Evolutionary conservation across 35 echinoderm and acorn worm genomes (phyloP).

Genomic region (Chiridota heheva): DNA sequence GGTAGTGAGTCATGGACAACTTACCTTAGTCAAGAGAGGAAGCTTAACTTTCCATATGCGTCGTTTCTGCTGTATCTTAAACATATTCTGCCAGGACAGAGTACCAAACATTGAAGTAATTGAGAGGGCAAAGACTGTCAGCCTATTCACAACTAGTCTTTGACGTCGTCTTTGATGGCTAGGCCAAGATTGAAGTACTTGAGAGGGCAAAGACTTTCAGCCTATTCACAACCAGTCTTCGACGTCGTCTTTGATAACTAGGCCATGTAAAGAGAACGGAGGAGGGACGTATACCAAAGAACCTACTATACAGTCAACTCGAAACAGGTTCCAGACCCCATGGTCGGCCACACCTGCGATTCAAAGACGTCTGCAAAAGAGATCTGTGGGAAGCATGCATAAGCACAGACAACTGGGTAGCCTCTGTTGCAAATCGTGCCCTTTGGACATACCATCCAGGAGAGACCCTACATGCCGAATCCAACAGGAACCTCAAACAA

Average conservation of each 20-base stretch:
- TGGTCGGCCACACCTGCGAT: neutral
- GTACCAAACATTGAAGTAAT: conserved; percentile 30
- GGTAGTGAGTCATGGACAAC: conserved; percentile 43
- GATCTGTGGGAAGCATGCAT: too few species aligned
- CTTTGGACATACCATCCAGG: neutral
- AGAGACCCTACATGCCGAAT: too few species aligned
- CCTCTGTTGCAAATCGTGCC: too few species aligned
- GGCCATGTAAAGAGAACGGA: neutral
- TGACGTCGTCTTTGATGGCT: conserved; percentile 30
- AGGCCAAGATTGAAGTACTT: conserved; percentile 2
- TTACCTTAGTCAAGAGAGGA: conserved; percentile 28
- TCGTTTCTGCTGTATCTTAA: conserved; percentile 16
- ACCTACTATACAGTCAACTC: conserved; percentile 2
- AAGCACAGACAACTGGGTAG: too few species aligned
- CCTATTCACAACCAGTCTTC: neutral
- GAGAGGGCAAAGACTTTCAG: neutral
- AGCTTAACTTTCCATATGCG: conserved; percentile 40
- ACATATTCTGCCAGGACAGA: conserved; percentile 41
- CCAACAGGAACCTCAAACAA: too few species aligned
- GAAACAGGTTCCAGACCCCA: neutral
- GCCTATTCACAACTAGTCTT: neutral
- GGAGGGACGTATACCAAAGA: conserved; percentile 4
- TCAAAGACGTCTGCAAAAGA: conserved; percentile 7
- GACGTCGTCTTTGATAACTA: neutral
- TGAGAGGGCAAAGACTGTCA: neutral